Evolutionary conservation across 2,888 invertebrate species (phyloP).

Genomic region (Papilio protenor): DNA sequence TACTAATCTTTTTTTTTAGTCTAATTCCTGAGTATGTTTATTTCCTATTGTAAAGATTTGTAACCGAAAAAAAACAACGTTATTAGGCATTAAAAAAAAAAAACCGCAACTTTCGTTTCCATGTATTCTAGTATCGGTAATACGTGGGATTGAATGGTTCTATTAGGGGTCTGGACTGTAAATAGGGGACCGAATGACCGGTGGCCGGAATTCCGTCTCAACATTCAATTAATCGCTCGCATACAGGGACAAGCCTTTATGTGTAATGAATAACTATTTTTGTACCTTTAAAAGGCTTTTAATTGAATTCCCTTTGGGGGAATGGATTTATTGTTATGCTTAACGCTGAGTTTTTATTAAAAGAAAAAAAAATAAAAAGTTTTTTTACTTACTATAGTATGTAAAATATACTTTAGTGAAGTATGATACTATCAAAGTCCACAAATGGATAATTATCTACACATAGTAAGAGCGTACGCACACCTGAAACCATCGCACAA

Average conservation of each 20-base stretch:
- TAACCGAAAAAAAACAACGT: neutral
- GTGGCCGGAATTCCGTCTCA: slow-evolving; percentile 51
- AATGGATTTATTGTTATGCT: neutral
- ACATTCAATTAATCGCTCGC: slow-evolving; percentile 48
- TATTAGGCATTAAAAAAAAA: neutral
- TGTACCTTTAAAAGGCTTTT: slow-evolving; percentile 25
- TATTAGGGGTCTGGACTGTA: slow-evolving; percentile 39
- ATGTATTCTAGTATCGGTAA: slow-evolving; percentile 36
- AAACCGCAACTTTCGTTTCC: slow-evolving; percentile 9
- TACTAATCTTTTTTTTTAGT: no score
- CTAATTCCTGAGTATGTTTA: no score
- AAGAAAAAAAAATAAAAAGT: neutral
- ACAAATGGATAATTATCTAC: neutral
- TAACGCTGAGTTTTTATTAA: neutral
- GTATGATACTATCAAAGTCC: slow-evolving; percentile 1
- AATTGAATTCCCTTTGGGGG: slow-evolving; percentile 22
- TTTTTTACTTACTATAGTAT: no score
- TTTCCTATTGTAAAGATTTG: no score
- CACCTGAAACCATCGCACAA: neutral
- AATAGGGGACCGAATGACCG: slow-evolving; percentile 46
- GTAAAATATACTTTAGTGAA: no score
- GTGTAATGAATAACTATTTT: slow-evolving; percentile 38
- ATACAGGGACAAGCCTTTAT: slow-evolving; percentile 35
- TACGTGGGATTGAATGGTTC: slow-evolving; percentile 26
- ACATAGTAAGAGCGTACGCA: neutral